phyloP scores from a whole-genome alignment of 1,140 invertebrate species.

The Lasioglossum albipes region DNA sequence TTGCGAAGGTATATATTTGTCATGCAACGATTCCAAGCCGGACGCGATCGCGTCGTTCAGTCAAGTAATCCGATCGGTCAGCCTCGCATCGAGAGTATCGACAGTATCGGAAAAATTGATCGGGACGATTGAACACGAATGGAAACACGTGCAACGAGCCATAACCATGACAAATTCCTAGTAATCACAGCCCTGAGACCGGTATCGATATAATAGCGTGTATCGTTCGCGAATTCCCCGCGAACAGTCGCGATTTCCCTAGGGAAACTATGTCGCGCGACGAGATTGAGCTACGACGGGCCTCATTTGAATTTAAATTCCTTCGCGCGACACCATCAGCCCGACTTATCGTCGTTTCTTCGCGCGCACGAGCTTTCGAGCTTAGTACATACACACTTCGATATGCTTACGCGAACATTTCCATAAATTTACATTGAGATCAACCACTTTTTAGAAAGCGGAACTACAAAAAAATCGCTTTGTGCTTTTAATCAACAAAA shows the following conservation, averaged over 20 bases:
- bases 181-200: not conserved
- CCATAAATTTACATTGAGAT: too few relatives aligned
- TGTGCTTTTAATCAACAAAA: too few relatives aligned
- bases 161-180: not conserved
- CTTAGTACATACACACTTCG: not conserved
- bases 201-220: too few relatives aligned
- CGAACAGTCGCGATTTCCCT: not conserved
- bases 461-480: too few relatives aligned
- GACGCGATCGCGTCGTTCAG: not conserved
- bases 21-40: not conserved
- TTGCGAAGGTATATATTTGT: too few relatives aligned
- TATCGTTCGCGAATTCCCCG: not conserved
- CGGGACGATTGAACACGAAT: not conserved
- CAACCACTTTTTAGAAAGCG: too few relatives aligned
- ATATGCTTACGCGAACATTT: too few relatives aligned
- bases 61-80: constrained; percentile 1
- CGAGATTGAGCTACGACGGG: not conserved
- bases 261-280: not conserved
- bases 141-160: not conserved
- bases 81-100: not conserved
- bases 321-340: not conserved
- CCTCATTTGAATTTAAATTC: constrained; percentile 15
- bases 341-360: not conserved
- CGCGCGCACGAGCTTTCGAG: not conserved
- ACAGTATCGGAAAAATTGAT: not conserved